Percentiles rank a stretch among this genome's conserved stretches.
Conservation (phyloP, 2,797 vertebrate species). For the Poecilia gillii region DNA sequence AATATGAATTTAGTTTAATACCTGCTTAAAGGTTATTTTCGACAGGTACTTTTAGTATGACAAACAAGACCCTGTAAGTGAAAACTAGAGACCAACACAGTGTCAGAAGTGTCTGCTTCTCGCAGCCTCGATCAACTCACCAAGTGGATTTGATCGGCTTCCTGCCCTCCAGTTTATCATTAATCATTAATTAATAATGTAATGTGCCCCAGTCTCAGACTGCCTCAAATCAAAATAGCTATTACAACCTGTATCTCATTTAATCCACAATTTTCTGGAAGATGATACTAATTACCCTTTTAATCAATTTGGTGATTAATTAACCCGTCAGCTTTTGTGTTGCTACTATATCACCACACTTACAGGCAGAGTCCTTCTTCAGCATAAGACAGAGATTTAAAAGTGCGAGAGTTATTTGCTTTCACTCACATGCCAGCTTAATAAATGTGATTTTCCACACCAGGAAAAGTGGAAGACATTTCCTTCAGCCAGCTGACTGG, state of each 20-base stretch:
- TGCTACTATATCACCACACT: slow-evolving; percentile 69
- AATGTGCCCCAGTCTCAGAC: slow-evolving; percentile 35
- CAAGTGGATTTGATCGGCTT: slow-evolving; percentile 16
- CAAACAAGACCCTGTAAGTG: slow-evolving; percentile 11
- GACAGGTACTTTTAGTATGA: too few relatives aligned
- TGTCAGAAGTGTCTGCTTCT: slow-evolving; percentile 8
- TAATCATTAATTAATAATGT: slow-evolving; percentile 27
- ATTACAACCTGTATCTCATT: slow-evolving; percentile 57
- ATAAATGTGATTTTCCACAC: neutral
- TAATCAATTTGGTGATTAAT: slow-evolving; percentile 75
- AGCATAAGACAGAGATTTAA: slow-evolving; percentile 73
- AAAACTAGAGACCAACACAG: neutral
- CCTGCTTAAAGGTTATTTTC: neutral
- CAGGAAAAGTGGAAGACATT: neutral
- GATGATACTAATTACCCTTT: slow-evolving; percentile 73
- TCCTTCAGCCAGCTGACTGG: neutral
- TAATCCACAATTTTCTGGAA: slow-evolving; percentile 53
- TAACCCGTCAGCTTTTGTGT: slow-evolving; percentile 74
- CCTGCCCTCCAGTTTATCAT: slow-evolving; percentile 48
- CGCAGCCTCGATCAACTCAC: slow-evolving; percentile 4
- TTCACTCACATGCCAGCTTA: slow-evolving; percentile 29
- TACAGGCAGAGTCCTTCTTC: slow-evolving; percentile 62
- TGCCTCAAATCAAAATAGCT: slow-evolving; percentile 53
- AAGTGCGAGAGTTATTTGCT: slow-evolving; percentile 74
- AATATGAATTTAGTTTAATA: too few relatives aligned